Evolutionary conservation across 2,888 invertebrate genomes (phyloP).

Genomic region (Tipula unca): DNA sequence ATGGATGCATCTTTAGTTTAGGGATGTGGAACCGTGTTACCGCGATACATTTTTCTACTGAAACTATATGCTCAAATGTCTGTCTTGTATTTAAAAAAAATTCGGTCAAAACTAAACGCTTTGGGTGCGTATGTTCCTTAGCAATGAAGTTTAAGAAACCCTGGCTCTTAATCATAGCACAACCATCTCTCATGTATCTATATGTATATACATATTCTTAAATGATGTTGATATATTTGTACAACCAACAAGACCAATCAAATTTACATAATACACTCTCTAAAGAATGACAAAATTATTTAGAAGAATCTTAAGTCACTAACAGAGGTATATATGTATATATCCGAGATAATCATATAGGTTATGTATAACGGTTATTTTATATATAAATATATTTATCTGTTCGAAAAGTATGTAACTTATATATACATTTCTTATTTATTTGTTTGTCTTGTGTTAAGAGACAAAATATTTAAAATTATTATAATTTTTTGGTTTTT

Average conservation of each 20-base stretch:
- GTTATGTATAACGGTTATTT: conserved; percentile 8
- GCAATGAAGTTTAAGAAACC: neutral
- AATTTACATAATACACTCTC: neutral
- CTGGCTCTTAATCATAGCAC: neutral
- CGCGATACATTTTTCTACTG: too few relatives aligned
- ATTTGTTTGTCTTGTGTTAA: neutral
- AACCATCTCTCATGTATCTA: neutral
- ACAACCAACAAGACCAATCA: neutral
- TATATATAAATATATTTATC: neutral
- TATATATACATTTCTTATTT: conserved; percentile 8
- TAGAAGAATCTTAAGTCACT: neutral
- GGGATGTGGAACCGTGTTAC: neutral
- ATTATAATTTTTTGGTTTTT: neutral
- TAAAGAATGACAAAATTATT: neutral
- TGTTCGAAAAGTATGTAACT: conserved; percentile 14
- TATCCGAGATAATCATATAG: neutral
- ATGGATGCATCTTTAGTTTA: too few relatives aligned
- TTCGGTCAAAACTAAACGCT: too few relatives aligned
- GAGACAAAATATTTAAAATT: conserved; percentile 2
- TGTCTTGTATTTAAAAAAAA: too few relatives aligned
- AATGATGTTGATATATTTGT: neutral
- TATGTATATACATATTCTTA: too few relatives aligned
- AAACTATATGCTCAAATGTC: too few relatives aligned
- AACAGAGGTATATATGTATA: neutral
- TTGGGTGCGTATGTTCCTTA: too few relatives aligned